Base-by-base conservation (phyloP, 2,113 vertebrate species). In the Clupea harengus region DNA sequence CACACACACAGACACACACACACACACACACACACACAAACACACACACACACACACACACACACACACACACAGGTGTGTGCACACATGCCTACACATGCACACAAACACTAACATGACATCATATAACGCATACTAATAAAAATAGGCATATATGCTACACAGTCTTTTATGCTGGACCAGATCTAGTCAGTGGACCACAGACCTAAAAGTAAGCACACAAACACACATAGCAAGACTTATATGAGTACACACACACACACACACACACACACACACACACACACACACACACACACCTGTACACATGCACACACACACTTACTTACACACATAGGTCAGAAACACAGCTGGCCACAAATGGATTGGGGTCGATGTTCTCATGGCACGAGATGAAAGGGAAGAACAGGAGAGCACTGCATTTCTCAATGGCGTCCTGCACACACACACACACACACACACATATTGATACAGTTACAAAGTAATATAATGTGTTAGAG, bases 381-480 rank as follows among this genome's bases (percentile, higher is more conserved):
- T 98, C 96, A 87, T 99, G 98, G 91, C 98, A 99, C 90, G 98
- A 98, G 91, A 99, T 91, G 91, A 99, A 99, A 57, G 98, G 98
- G 88, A 99, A 99, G 89, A 99, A 97, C 86, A 99, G 92, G 81
- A 99, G 92, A 82, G 97, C 97, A 88, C 97, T 98, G 95, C 98
- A 99, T 94, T 98, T 99, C 95, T 97, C 96, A 90, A 98, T 97
- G 91, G 97, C 96, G 25, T 96, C 96, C 98, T 99, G 92, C 11
- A 15, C 8, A 86, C 20, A n/a, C 80, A 82, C 44, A 39, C 80
- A 45, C 9, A 78, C 88, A 86, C 67, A 81, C 57, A 85, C 50
- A 49, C 20, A 82, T 20, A 47, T 13, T 11, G 46, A 87, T 15
- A 86, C 44, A 20, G 15, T 86, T 7, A 80, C 39, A 84, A 0